These are phyloP conservation scores for Pachypsylla venusta DNA, from an alignment of 1,140 invertebrate genomes.

Conservation along the genomic window DNA sequence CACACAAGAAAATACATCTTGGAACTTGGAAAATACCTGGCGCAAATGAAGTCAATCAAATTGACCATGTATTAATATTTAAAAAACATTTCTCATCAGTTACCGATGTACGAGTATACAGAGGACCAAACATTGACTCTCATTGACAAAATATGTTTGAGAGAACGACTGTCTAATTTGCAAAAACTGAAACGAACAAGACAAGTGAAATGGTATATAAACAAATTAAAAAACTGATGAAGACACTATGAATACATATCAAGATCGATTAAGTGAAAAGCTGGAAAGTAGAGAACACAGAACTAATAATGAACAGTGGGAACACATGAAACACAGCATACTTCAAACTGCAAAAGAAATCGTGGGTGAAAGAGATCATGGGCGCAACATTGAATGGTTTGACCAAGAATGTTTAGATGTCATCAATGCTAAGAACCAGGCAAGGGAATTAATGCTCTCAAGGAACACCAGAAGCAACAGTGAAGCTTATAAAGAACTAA, in stretches of 20 bases:
- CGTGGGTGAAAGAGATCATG: background rate
- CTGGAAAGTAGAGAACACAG: too few species aligned
- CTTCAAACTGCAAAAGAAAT: background rate
- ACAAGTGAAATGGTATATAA: background rate
- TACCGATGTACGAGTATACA: background rate
- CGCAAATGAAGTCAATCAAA: constrained; percentile 6
- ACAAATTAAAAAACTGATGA: background rate
- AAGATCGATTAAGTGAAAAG: background rate
- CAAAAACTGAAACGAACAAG: too few species aligned
- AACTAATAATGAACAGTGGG: background rate
- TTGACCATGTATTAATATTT: constrained; percentile 8
- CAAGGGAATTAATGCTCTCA: constrained; percentile 8
- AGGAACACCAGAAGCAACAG: constrained; percentile 3
- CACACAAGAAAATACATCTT: too few species aligned
- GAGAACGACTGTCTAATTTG: too few species aligned
- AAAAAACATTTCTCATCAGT: background rate
- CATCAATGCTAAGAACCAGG: constrained; percentile 6
- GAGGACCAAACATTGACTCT: constrained; percentile 11
- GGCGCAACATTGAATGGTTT: constrained; percentile 10
- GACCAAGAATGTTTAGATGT: constrained; percentile 6
- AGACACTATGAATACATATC: background rate
- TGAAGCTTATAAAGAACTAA: constrained; percentile 8
- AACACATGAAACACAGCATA: background rate
- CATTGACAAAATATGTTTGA: constrained; percentile 6
- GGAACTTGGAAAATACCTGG: background rate